These are phyloP conservation scores for Coptodon bakossiorum DNA, from an alignment of 2,113 vertebrate species.

Conservation along the genomic window DNA sequence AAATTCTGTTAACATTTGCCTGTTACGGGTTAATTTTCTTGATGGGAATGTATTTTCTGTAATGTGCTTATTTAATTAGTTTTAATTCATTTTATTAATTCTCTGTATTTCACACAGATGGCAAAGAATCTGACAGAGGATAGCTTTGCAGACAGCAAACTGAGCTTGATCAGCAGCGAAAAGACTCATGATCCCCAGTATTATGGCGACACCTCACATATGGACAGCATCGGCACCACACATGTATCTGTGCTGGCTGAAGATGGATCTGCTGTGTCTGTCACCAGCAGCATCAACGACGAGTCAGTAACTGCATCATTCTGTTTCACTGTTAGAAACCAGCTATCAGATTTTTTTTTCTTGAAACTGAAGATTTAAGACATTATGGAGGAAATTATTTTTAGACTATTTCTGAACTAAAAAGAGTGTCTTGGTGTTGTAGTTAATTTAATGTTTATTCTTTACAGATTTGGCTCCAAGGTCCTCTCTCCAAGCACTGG, in stretches of 20 bases:
- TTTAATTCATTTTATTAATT: not conserved
- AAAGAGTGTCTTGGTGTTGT: not conserved
- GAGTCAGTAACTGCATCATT: slow-evolving; percentile 67
- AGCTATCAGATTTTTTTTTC: not conserved
- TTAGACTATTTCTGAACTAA: not conserved
- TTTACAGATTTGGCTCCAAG: not conserved
- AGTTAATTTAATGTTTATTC: accelerated
- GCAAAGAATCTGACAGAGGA: slow-evolving; percentile 44
- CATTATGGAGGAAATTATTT: not conserved
- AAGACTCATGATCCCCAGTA: not conserved
- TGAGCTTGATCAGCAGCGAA: slow-evolving; percentile 53
- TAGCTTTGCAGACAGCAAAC: slow-evolving; percentile 45
- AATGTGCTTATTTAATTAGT: not conserved
- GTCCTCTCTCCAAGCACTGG: not conserved
- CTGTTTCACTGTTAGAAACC: not conserved
- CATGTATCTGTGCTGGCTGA: slow-evolving; percentile 72
- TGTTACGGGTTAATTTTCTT: not conserved
- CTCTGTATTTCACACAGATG: not conserved
- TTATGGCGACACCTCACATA: slow-evolving; percentile 31
- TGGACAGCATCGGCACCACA: slow-evolving; percentile 59
- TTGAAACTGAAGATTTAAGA: not conserved
- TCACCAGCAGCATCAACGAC: slow-evolving; percentile 81
- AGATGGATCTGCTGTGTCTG: slow-evolving; percentile 39
- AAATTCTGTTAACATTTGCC: accelerated
- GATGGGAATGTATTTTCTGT: accelerated